Conservation (phyloP, 2,888 invertebrate genomes). For the Tachina fera region DNA sequence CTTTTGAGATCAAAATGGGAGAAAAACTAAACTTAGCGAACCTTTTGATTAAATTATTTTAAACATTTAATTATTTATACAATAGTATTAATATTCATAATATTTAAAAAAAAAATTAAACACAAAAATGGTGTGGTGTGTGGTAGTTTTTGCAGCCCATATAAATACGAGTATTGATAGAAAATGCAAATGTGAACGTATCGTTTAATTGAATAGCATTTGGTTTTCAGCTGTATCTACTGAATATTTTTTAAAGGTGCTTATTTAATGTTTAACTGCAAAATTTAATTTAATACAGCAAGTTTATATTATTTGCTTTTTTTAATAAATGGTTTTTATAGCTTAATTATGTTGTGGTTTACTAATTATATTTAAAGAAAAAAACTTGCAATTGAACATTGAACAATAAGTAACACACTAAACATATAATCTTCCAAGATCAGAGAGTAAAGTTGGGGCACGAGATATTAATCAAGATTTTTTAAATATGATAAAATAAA, state of each 20-base stretch:
- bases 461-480: too few relatives aligned
- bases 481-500: too few relatives aligned
- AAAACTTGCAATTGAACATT: not conserved
- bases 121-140: conserved; percentile 56
- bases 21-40: not conserved
- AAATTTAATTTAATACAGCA: conserved; percentile 65
- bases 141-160: not conserved
- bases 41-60: conserved; percentile 44
- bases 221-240: not conserved
- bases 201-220: conserved; percentile 20
- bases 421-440: too few relatives aligned
- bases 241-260: not conserved
- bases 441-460: too few relatives aligned
- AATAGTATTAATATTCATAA: conserved; percentile 30
- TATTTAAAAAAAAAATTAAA: conserved; percentile 70
- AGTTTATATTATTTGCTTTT: conserved; percentile 66
- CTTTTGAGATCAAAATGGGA: not conserved
- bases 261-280: not conserved
- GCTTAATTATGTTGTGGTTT: conserved; percentile 65
- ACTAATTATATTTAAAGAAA: not conserved
- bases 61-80: conserved; percentile 66
- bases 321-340: conserved; percentile 47
- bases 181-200: conserved; percentile 7
- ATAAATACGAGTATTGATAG: conserved; percentile 42
- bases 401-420: too few relatives aligned